Evolutionary conservation across 1,140 invertebrate genomes (phyloP).

Genomic region (Gryllus bimaculatus): DNA sequence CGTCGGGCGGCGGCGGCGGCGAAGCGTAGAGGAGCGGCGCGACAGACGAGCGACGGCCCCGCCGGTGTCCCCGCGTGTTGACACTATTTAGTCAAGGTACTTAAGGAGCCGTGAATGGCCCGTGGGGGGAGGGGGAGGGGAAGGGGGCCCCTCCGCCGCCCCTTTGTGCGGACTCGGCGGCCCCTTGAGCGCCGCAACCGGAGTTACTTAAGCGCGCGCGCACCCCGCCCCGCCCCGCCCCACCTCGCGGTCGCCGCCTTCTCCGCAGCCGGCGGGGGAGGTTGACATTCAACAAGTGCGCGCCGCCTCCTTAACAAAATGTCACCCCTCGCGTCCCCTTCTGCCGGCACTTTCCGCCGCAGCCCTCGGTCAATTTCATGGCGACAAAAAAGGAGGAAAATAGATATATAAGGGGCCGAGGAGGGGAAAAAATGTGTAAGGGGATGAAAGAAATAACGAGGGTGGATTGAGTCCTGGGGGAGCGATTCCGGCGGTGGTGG

Average conservation of each 20-base stretch:
- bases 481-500: slow-evolving; percentile 10
- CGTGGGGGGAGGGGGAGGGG: too few relatives aligned
- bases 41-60: neutral
- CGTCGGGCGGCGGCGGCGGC: too few relatives aligned
- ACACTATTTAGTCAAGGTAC: neutral
- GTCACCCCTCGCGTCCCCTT: slow-evolving; percentile 9
- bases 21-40: neutral
- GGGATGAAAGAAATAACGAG: slow-evolving; percentile 16
- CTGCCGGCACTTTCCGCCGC: neutral
- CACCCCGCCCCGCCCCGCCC: too few relatives aligned
- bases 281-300: slow-evolving; percentile 20
- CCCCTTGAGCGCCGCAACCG: slow-evolving; percentile 12
- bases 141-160: neutral
- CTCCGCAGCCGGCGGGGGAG: neutral
- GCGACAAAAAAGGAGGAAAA: slow-evolving; percentile 14
- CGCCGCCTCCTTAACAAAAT: slow-evolving; percentile 13
- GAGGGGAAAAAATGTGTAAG: neutral
- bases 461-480: slow-evolving; percentile 17
- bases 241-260: too few relatives aligned
- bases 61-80: neutral
- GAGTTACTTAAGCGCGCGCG: slow-evolving; percentile 15
- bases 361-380: slow-evolving; percentile 9
- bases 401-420: slow-evolving; percentile 12
- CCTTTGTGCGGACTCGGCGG: neutral
- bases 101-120: neutral